Base-by-base conservation (phyloP, 2,888 invertebrate genomes). In the Drosophila kambysellisi region DNA sequence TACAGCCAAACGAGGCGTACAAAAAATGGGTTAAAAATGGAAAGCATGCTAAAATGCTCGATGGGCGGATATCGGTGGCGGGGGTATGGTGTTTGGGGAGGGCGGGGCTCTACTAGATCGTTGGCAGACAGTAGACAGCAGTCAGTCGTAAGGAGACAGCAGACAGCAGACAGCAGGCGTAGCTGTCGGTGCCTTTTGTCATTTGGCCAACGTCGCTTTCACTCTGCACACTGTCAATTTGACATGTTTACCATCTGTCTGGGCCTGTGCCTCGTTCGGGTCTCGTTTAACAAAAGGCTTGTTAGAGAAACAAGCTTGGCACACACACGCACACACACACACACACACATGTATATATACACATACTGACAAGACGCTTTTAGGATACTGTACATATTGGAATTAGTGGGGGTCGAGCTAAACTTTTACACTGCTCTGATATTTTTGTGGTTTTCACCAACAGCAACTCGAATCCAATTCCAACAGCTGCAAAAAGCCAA, bases 161-260 rank as follows among this genome's bases (percentile, higher is more conserved):
- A 25, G 20, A 52, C 20, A 20, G 33, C 53, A 60, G 67, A 53
- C 33, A 66, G 64, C 33, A 53, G 67, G 68, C 63, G 71, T 62
- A 52, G 59, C 78, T 75, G 69, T 66, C 63, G 84, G 69, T 70
- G 76, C 73, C 73, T 85, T 88, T 84, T 84, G 88, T 82, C 88
- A 85, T 79, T 77, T 76, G 75, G 66, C 80, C 83, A 71, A 75
- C 76, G 80, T 88, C 82, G 88, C 86, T 85, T 85, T 89, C 81
- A 84, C 88, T 83, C 83, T 78, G 80, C 80, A 79, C 70, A 80
- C 82, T 79, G 82, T 81, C 90, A 90, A 89, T 90, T 80, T 89
- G 90, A 90, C 88, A 81, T 90, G 88, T 89, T 89, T 89, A 89
- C 89, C 90, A 89, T 86, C 84, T 88, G 88, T 88, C 88, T 88